Percentiles rank a stretch among this genome's conserved stretches.
Conservation (phyloP, 2,113 vertebrate species). For the Formicarius rufipectus region DNA sequence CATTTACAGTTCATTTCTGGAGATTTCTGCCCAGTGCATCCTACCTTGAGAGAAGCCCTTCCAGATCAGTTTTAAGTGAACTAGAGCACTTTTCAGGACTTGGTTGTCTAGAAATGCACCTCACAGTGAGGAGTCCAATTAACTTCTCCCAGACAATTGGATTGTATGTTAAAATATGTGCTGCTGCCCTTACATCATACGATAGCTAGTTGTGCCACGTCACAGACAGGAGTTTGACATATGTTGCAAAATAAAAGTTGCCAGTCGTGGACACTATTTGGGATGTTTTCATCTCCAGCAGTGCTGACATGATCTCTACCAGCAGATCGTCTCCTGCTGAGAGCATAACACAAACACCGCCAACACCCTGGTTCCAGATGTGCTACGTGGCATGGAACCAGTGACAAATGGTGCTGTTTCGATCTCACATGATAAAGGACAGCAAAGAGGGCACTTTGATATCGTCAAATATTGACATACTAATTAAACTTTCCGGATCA, state of each 20-base stretch:
- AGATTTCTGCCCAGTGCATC: not conserved
- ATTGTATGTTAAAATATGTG: conserved; percentile 31
- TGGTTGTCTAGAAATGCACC: not conserved
- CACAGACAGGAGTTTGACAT: conserved; percentile 39
- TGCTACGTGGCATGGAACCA: conserved; percentile 29
- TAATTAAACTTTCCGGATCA: not conserved
- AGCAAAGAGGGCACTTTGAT: not conserved
- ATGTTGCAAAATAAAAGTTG: conserved; percentile 57
- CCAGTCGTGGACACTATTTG: conserved; percentile 49
- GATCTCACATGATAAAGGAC: not conserved
- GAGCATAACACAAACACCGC: not conserved
- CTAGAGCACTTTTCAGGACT: not conserved
- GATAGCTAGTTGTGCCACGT: conserved; percentile 40
- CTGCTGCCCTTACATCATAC: conserved; percentile 15
- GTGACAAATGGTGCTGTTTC: not conserved
- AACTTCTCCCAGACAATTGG: conserved; percentile 52
- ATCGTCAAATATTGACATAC: not conserved
- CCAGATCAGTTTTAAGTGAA: not conserved
- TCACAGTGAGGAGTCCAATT: not conserved
- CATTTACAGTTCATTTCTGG: conserved; percentile 19
- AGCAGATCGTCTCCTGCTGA: conserved; percentile 27
- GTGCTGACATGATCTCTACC: conserved; percentile 43
- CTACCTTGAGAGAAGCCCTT: not conserved
- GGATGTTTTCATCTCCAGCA: conserved; percentile 51
- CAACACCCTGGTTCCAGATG: conserved; percentile 63